phyloP scores from a whole-genome alignment of 1,140 invertebrate species.

The Plodia interpunctella region DNA sequence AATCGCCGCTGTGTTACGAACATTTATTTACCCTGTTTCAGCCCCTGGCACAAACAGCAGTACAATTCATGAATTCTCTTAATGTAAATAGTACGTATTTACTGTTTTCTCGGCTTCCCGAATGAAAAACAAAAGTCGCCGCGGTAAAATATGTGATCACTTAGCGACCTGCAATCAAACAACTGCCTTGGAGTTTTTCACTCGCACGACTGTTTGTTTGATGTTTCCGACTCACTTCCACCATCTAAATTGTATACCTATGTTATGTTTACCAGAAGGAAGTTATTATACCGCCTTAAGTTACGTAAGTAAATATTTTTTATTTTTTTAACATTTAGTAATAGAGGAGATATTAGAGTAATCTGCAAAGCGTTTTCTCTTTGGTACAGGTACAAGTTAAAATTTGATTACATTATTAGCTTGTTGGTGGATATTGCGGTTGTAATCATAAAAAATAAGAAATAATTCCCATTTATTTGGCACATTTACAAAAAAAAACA shows the following conservation, averaged over 20 bases:
- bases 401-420: too few species aligned
- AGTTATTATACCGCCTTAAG: too few species aligned
- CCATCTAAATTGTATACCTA: neutral
- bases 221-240: neutral
- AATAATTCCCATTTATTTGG: too few species aligned
- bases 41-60: neutral
- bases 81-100: conserved; percentile 20
- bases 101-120: conserved; percentile 16
- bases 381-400: too few species aligned
- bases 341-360: too few species aligned
- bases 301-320: too few species aligned
- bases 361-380: too few species aligned
- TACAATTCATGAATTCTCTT: conserved; percentile 5
- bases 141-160: conserved; percentile 70
- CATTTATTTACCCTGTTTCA: neutral
- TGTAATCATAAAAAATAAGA: too few species aligned
- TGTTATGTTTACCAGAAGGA: too few species aligned
- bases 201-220: conserved; percentile 12
- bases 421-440: too few species aligned
- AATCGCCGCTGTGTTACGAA: neutral
- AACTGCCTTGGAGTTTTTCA: conserved; percentile 48
- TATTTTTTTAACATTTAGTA: too few species aligned
- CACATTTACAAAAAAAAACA: too few species aligned
- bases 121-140: conserved; percentile 48
- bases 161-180: conserved; percentile 72